phyloP scores from a whole-genome alignment of 2,113 vertebrate genomes.

The Vanacampus margaritifer region DNA sequence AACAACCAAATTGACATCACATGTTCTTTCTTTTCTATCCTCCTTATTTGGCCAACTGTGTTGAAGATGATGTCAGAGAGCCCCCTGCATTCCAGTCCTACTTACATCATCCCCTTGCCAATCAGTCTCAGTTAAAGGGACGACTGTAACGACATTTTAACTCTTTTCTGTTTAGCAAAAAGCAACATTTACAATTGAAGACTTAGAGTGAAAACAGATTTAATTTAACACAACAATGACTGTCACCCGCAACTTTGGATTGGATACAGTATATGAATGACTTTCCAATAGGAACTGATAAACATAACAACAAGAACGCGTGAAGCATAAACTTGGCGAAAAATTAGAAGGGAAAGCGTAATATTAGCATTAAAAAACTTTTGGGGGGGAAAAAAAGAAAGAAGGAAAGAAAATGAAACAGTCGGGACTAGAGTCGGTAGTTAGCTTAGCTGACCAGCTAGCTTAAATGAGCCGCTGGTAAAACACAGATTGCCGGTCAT shows the following conservation, averaged over 20 bases:
- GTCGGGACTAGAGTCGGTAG: background rate
- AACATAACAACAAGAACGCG: background rate
- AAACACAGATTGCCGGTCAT: slow-evolving; percentile 18
- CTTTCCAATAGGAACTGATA: background rate
- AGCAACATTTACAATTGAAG: background rate
- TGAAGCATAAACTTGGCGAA: background rate
- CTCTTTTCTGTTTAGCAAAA: background rate
- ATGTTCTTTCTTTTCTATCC: slow-evolving; percentile 7
- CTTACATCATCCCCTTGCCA: slow-evolving; percentile 63
- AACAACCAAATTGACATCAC: background rate
- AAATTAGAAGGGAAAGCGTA: background rate
- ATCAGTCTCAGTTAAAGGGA: slow-evolving; percentile 48
- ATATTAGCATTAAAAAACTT: background rate
- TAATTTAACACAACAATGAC: background rate
- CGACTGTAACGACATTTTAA: background rate
- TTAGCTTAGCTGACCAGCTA: slow-evolving; percentile 41
- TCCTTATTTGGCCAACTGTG: slow-evolving; percentile 67
- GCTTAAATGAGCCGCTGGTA: slow-evolving; percentile 5
- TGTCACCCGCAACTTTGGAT: background rate
- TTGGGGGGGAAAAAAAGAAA: background rate
- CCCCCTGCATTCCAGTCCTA: slow-evolving; percentile 58
- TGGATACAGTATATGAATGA: background rate
- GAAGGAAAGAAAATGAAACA: background rate
- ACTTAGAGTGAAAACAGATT: background rate
- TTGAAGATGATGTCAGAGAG: slow-evolving; percentile 56